Conservation (phyloP, 2,888 invertebrate species). For the Ischnura elegans region DNA sequence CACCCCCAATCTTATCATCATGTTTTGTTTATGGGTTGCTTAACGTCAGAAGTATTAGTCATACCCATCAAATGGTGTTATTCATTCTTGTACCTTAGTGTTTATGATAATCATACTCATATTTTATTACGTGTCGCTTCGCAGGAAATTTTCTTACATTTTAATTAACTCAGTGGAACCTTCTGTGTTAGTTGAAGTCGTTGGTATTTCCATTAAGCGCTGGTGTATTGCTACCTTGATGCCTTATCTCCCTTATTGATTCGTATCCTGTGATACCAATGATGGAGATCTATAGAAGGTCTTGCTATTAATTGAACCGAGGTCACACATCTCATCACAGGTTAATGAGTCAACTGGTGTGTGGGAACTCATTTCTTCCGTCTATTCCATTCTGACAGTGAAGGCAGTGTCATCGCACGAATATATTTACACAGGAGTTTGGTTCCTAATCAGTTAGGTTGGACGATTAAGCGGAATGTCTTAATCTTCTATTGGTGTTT, state of each 20-base stretch:
- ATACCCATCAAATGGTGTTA: not conserved
- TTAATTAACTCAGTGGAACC: not conserved
- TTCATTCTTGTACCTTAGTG: not conserved
- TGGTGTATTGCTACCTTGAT: not conserved
- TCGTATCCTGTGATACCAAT: not conserved
- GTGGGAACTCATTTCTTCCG: not conserved
- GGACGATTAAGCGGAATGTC: constrained; percentile 18
- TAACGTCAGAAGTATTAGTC: not conserved
- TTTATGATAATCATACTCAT: not conserved
- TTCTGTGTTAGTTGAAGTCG: not conserved
- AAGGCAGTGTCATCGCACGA: not conserved
- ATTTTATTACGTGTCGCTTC: too few species aligned
- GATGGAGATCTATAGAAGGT: not conserved
- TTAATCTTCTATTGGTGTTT: constrained; percentile 34
- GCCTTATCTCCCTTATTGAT: not conserved
- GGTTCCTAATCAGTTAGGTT: constrained; percentile 29
- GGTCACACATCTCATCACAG: not conserved
- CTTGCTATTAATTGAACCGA: not conserved
- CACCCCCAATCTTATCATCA: not conserved
- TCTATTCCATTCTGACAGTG: not conserved
- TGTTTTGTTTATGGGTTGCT: not conserved
- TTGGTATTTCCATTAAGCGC: not conserved
- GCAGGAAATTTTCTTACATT: too few species aligned
- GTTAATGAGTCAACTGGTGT: constrained; percentile 12
- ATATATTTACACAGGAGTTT: not conserved